Conservation (phyloP, 2,888 invertebrate species). For the Andrena dorsata region DNA sequence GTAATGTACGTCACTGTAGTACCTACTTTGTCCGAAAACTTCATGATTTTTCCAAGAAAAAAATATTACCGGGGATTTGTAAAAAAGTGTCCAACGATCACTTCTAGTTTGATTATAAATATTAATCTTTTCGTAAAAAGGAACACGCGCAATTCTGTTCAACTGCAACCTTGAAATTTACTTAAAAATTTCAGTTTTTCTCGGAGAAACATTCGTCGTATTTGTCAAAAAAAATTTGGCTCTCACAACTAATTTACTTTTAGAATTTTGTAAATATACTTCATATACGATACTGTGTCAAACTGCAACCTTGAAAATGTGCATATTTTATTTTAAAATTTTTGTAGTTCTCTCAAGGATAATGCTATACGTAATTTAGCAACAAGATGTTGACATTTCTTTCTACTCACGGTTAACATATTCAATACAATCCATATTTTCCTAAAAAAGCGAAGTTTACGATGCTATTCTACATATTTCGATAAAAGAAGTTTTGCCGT, state of each 20-base stretch:
- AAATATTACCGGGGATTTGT: slow-evolving; percentile 1
- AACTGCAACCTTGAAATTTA: not conserved
- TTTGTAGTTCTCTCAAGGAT: not conserved
- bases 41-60: not conserved
- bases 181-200: not conserved
- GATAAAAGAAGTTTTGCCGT: not conserved
- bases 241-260: not conserved
- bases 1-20: not conserved
- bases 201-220: too few relatives aligned
- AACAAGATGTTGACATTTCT: not conserved
- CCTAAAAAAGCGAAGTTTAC: not conserved
- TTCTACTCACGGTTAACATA: not conserved
- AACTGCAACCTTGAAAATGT: not conserved
- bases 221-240: not conserved
- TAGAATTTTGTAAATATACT: too few relatives aligned
- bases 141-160: not conserved
- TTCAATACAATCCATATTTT: not conserved
- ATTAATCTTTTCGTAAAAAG: not conserved
- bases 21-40: not conserved
- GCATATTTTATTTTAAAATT: not conserved
- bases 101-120: not conserved
- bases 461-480: not conserved
- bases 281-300: too few relatives aligned
- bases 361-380: not conserved
- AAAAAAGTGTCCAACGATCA: not conserved